phyloP scores from a whole-genome alignment of 23 tunicate species.

The Diplosoma virens region DNA sequence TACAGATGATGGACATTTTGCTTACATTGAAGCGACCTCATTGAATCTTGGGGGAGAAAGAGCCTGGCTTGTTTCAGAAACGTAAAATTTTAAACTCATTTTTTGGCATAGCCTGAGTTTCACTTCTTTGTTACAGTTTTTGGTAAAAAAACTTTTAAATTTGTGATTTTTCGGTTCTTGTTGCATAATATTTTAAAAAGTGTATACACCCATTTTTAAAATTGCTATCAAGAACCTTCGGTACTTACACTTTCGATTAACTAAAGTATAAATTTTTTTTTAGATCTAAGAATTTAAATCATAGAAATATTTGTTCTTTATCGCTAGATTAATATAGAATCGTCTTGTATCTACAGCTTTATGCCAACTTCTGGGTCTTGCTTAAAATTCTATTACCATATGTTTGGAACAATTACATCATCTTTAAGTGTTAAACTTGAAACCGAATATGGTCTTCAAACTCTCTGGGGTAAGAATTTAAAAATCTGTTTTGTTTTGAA shows the following conservation, averaged over 20 bases:
- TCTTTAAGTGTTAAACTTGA: slow-evolving; percentile 45
- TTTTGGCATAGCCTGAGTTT: too few relatives aligned
- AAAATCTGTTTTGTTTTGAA: background rate
- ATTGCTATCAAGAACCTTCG: too few relatives aligned
- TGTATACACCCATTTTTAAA: too few relatives aligned
- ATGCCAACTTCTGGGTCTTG: slow-evolving; percentile 64
- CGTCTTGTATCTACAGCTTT: slow-evolving; percentile 33
- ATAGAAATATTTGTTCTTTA: too few relatives aligned
- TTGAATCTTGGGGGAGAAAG: slow-evolving; percentile 74
- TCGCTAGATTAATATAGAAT: background rate
- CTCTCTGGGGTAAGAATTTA: slow-evolving; percentile 38
- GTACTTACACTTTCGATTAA: background rate
- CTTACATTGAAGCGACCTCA: slow-evolving; percentile 75
- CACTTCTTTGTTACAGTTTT: background rate
- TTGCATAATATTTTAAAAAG: too few relatives aligned
- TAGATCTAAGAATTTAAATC: too few relatives aligned
- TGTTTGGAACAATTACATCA: slow-evolving; percentile 54
- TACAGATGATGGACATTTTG: slow-evolving; percentile 54
- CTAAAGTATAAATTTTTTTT: too few relatives aligned
- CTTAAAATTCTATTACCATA: slow-evolving; percentile 79
- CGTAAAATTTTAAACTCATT: slow-evolving; percentile 25
- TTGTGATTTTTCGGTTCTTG: too few relatives aligned
- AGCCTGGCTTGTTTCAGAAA: slow-evolving; percentile 80
- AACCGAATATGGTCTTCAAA: slow-evolving; percentile 55
- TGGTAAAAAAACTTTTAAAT: background rate